Evolutionary conservation across 2,888 invertebrate species (phyloP), one percentile per base, ranked within the genome.

Genomic region (Drosophila rubida): DNA sequence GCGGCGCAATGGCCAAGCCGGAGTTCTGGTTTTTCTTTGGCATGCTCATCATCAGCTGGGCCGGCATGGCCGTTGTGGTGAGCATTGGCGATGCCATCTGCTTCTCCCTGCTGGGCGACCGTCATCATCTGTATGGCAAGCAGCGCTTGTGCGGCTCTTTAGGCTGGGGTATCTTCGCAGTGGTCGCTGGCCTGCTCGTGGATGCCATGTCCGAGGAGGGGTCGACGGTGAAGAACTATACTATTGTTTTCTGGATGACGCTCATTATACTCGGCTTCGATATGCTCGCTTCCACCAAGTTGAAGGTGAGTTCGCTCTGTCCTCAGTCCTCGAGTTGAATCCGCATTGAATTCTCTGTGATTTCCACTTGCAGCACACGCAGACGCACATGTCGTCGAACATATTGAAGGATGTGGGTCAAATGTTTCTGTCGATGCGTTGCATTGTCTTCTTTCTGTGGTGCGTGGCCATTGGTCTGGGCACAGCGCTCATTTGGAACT

Each of bases 81-180:
- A 97, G 96, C 71, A 94, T 98, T 57, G 96, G 96, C 1, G 98
- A 98, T 93, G 96, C 97, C 0, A 96, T 98, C 68, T 97, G 97
- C 89, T 97, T 97, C 90, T 95, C 96, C 86, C 93, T 96, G 51
- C 93, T 98, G 22, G 97, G 95, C 45, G 94, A 95, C 4, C 93
- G 94, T 54, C 94, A 95, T n/a, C 94, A 95, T 46, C 93, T 94
- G 23, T 98, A 97, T 90, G 98, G 98, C 0, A 94, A 95, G 77
- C 98, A 98, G 90, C 93, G 97, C 42, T 92, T 97, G 66, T 98
- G 96, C 95, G 97, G 98, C 0, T 96, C 97, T 0, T 93, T 98
- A 1, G 98, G 97, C 0, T 97, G 96, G 95, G 97, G 97, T 14
- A 91, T 95, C 50, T 94, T 96, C 82, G 95, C 96, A 0, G 93